A percentile compares a stretch with the other conserved stretches of the same genome.
Conservation (phyloP, 2,113 vertebrate genomes). For the Hemichromis elongatus region DNA sequence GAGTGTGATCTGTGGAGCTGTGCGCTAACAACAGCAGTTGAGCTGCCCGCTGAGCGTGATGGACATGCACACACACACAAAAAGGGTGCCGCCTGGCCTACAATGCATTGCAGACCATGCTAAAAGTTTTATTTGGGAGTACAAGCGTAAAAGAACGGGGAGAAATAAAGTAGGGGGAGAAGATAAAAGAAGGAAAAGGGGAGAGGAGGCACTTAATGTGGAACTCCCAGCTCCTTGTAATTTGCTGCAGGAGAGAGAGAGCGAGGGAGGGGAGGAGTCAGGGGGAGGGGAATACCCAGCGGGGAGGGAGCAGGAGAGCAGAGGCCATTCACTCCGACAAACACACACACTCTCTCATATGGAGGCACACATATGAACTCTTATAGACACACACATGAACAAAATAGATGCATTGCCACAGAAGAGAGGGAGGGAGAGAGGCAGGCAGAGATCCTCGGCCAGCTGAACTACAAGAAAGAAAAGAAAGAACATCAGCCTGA, state of each 20-base stretch:
- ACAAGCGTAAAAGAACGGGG: not conserved
- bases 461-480: constrained; percentile 27
- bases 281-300: constrained; percentile 65
- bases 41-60: constrained; percentile 32
- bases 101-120: not conserved
- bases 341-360: constrained; percentile 12
- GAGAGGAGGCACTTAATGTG: constrained; percentile 39
- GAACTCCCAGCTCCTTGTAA: constrained; percentile 66
- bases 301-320: constrained; percentile 62
- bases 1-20: constrained; percentile 51
- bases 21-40: constrained; percentile 22
- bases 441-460: constrained; percentile 26
- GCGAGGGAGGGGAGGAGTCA: constrained; percentile 58
- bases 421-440: constrained; percentile 23
- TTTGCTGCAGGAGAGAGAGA: constrained; percentile 46
- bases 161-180: not conserved
- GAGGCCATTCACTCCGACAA: constrained; percentile 68
- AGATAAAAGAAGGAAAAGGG: constrained; percentile 6
- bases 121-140: constrained; percentile 16
- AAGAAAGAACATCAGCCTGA: not conserved
- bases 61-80: constrained; percentile 7
- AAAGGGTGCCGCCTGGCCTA: not conserved
- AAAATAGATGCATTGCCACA: constrained; percentile 39
- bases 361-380: constrained; percentile 46
- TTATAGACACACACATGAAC: constrained; percentile 44